Evolutionary conservation across 2,797 vertebrate genomes (phyloP).

Genomic region (Oophaga sylvatica): DNA sequence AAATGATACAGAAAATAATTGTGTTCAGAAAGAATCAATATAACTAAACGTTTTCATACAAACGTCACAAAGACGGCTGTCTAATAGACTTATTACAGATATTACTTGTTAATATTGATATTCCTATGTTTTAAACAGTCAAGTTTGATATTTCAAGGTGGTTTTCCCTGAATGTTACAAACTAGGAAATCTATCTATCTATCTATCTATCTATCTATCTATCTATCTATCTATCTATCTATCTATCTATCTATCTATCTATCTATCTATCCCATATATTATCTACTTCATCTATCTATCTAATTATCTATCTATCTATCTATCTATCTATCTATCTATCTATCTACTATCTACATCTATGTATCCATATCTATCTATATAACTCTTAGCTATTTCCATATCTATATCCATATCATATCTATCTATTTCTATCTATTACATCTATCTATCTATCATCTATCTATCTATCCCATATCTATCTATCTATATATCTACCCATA

Average conservation of each 20-base stretch:
- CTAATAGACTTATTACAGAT: neutral
- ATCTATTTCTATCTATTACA: no score
- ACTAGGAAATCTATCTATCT: neutral
- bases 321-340: constrained; percentile 7
- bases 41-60: neutral
- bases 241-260: constrained; percentile 9
- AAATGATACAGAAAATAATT: neutral
- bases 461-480: no score
- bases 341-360: no score
- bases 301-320: constrained; percentile 16
- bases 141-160: neutral
- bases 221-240: constrained; percentile 44
- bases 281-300: constrained; percentile 4
- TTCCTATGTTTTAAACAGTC: neutral
- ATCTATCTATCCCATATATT: no score
- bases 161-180: neutral
- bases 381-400: no score
- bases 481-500: no score
- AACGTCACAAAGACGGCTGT: neutral
- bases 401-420: no score
- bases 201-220: constrained; percentile 49
- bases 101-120: neutral
- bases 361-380: no score
- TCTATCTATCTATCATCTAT: no score
- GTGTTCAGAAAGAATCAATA: neutral